These are phyloP conservation scores for Stomorhina lunata DNA, from an alignment of 2,888 invertebrate genomes.

Conservation along the genomic window DNA sequence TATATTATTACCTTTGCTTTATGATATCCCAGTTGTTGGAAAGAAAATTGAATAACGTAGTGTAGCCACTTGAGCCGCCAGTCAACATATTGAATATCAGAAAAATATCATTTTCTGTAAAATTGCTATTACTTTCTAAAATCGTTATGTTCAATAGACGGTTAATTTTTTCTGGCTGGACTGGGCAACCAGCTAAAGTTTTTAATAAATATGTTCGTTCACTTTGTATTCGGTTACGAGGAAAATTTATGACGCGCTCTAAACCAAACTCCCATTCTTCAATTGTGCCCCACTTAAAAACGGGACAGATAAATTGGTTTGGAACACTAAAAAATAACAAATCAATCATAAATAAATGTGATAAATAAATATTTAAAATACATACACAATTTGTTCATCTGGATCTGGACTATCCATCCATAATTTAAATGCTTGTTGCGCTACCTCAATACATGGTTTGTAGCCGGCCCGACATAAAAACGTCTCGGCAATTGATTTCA, in stretches of 20 bases:
- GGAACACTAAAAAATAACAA: conserved; percentile 82
- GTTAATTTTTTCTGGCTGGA: conserved; percentile 86
- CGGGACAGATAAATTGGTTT: conserved; percentile 89
- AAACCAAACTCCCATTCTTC: conserved; percentile 92
- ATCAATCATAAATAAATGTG: neutral
- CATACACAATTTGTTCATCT: conserved; percentile 90
- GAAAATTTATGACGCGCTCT: conserved; percentile 88
- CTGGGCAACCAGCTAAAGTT: conserved; percentile 89
- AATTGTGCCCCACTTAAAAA: conserved; percentile 89
- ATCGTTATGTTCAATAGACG: conserved; percentile 85
- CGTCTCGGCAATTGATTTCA: conserved; percentile 85
- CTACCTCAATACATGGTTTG: conserved; percentile 88
- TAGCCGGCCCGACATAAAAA: conserved; percentile 89
- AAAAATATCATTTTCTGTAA: conserved; percentile 88
- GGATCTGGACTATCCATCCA: conserved; percentile 89
- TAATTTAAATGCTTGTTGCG: conserved; percentile 85
- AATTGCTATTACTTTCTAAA: conserved; percentile 85
- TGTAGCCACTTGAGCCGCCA: conserved; percentile 86
- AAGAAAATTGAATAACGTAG: conserved; percentile 86
- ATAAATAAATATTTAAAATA: conserved; percentile 68
- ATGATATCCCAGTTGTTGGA: conserved; percentile 86
- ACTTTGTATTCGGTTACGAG: conserved; percentile 85
- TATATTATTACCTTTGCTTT: conserved; percentile 82
- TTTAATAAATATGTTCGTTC: conserved; percentile 89
- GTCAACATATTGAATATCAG: conserved; percentile 88